These are phyloP conservation scores for Orthosia cruda DNA, from an alignment of 2,888 invertebrate species.

Conservation along the genomic window DNA sequence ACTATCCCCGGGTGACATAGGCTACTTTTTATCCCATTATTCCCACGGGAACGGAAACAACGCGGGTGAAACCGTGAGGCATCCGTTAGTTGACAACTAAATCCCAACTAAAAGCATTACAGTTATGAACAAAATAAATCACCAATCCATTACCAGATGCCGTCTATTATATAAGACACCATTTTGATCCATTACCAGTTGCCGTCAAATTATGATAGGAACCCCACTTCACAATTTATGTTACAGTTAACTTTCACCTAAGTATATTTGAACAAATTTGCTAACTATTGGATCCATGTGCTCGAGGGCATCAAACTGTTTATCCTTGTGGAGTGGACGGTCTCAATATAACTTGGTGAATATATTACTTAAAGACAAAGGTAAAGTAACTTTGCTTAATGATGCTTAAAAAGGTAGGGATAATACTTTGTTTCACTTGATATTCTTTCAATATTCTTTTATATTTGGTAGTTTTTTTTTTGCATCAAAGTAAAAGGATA, in stretches of 20 bases:
- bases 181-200: slow-evolving; percentile 56
- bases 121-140: slow-evolving; percentile 41
- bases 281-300: slow-evolving; percentile 61
- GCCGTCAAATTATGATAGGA: slow-evolving; percentile 55
- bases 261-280: slow-evolving; percentile 66
- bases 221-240: slow-evolving; percentile 56
- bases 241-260: slow-evolving; percentile 53
- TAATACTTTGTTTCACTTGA: background rate
- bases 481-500: background rate
- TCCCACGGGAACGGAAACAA: too few species aligned
- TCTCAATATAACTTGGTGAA: slow-evolving; percentile 39
- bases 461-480: background rate
- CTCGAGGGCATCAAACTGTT: slow-evolving; percentile 52
- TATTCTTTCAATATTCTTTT: slow-evolving; percentile 16
- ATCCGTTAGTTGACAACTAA: slow-evolving; percentile 16
- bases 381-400: slow-evolving; percentile 30
- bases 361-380: slow-evolving; percentile 44
- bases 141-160: slow-evolving; percentile 44
- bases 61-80: too few species aligned
- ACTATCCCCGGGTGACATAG: too few species aligned
- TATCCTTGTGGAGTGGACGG: slow-evolving; percentile 36
- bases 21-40: too few species aligned
- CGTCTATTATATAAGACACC: slow-evolving; percentile 30
- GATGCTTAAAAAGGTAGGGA: slow-evolving; percentile 19
- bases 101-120: slow-evolving; percentile 24